Percentiles rank a stretch among this genome's conserved stretches.
phyloP scores from a whole-genome alignment of 2,113 vertebrate species.

The Callipepla californica region DNA sequence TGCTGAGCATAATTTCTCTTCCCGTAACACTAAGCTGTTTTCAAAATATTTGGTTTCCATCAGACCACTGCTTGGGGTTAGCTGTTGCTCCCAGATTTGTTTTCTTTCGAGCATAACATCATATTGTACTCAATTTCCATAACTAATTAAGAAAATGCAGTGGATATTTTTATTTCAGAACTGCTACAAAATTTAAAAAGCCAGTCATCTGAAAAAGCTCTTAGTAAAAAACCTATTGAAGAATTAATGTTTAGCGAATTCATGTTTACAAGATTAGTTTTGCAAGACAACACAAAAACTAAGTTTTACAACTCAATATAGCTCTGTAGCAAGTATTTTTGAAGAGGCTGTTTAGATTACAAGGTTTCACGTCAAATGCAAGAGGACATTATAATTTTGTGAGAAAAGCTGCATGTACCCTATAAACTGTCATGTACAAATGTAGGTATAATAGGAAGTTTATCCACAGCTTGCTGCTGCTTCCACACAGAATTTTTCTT shows the following conservation, averaged over 20 bases:
- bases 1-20: slow-evolving; percentile 18
- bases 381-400: not conserved
- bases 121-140: slow-evolving; percentile 16
- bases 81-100: not conserved
- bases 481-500: not conserved
- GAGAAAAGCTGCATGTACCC: not conserved
- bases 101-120: slow-evolving; percentile 4
- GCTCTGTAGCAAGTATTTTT: not conserved
- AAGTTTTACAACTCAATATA: not conserved
- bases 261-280: slow-evolving; percentile 22
- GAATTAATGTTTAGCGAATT: slow-evolving; percentile 41
- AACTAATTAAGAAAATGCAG: slow-evolving; percentile 47
- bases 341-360: not conserved
- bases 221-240: slow-evolving; percentile 46
- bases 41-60: not conserved
- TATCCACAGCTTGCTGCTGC: not conserved
- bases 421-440: not conserved
- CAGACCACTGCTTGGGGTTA: not conserved
- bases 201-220: slow-evolving; percentile 30
- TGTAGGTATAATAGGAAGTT: not conserved
- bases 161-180: slow-evolving; percentile 34
- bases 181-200: slow-evolving; percentile 42
- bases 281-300: not conserved
- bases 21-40: not conserved
- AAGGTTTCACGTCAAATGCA: slow-evolving; percentile 1